Evolutionary conservation across 2,888 invertebrate species (phyloP), one percentile per base, ranked within the genome.

Genomic region (Eulithis testata): DNA sequence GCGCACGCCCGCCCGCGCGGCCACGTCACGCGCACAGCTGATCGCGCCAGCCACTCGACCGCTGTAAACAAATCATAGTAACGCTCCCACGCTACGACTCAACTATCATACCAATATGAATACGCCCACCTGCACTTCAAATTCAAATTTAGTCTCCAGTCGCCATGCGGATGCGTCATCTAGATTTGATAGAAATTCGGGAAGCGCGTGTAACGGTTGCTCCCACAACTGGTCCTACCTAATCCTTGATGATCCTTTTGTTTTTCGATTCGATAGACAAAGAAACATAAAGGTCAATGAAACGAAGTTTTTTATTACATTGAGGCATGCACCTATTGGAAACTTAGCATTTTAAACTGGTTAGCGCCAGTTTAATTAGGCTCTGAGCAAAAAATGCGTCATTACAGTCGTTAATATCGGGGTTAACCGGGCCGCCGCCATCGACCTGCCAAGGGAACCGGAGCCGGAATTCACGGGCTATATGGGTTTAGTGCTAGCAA

Each of bases 41-140:
- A 90, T 90, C 86, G 87, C 81, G 77, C 81, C 64, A 77, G 75
- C 76, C 81, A 77, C 83, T 80, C 83, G 79, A 75, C 78, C 80
- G 78, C 81, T 79, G 89, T 91, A 91, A 91, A 91, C 90, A 90
- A 89, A 91, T 89, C 89, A 90, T 91, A 90, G 90, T 91, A 89
- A 77, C 76, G 78, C 87, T 86, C 88, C 89, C 89, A 90, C 90
- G 89, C 88, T 74, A 72, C 65, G 61, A 63, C 71, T 66, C 65
- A 53, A 66, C 72, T 67, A 70, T 65, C 60, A 59, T 69, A 68
- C 70, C 73, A 71, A 74, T 69, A 77, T 72, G 65, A 74, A 69
- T 65, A 71, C 73, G 65, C 65, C 72, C 65, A 70, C 71, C 58
- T 63, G 61, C 57, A 67, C 43, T 62, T 71, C 68, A 64, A 76